Conservation (phyloP, 1,140 invertebrate genomes). For the Anoplolepis gracilipes region DNA sequence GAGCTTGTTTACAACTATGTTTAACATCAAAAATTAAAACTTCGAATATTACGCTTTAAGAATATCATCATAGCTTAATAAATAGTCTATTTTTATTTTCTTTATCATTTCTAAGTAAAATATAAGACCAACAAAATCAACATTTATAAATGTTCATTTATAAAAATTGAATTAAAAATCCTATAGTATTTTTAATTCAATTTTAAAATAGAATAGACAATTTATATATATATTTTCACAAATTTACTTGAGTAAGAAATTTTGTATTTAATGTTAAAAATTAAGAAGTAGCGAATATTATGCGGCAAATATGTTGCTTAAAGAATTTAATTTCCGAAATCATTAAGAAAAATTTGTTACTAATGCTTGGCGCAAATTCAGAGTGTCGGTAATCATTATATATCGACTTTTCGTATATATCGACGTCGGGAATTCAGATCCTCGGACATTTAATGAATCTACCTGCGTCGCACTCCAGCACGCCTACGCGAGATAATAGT, state of each 20-base stretch:
- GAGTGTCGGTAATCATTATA: neutral
- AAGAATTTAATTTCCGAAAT: neutral
- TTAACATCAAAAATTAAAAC: slow-evolving; percentile 1
- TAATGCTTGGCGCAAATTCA: neutral
- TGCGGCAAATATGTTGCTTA: neutral
- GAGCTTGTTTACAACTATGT: neutral
- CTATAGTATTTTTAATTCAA: neutral
- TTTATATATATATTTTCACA: too few species aligned
- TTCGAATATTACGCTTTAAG: neutral
- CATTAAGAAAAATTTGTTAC: neutral
- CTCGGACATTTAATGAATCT: slow-evolving; percentile 17
- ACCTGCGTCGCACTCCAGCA: neutral
- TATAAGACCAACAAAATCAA: neutral
- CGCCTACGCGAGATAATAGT: slow-evolving; percentile 12
- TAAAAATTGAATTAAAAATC: too few species aligned
- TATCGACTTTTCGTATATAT: neutral
- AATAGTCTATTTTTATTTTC: neutral
- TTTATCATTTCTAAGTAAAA: neutral
- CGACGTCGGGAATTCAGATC: neutral
- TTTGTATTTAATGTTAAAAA: neutral
- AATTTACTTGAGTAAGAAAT: neutral
- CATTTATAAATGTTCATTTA: too few species aligned
- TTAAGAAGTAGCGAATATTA: neutral
- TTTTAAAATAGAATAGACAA: neutral
- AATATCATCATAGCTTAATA: neutral